Evolutionary conservation across 2,113 vertebrate genomes (phyloP).

Genomic region (Antigone vipio): DNA sequence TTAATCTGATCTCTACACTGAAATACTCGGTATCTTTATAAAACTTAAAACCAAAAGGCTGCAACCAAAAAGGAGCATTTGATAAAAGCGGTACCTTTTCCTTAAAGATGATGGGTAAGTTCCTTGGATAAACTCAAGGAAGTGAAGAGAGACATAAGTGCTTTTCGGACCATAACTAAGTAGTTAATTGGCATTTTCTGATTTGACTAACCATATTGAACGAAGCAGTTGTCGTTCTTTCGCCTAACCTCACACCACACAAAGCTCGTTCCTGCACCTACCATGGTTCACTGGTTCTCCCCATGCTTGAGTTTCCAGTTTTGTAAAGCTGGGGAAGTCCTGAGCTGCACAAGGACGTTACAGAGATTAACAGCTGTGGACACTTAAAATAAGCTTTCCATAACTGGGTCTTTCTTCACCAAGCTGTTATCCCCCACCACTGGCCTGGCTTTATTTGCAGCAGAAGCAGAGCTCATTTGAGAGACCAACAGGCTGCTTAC

Average conservation of each 20-base stretch:
- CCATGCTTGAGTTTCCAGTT: background rate
- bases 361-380: background rate
- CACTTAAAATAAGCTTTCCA: background rate
- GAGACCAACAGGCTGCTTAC: background rate
- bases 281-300: background rate
- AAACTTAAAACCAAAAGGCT: background rate
- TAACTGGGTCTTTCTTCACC: background rate
- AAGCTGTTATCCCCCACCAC: background rate
- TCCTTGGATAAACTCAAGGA: background rate
- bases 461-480: background rate
- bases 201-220: too few relatives aligned
- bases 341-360: background rate
- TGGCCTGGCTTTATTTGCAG: background rate
- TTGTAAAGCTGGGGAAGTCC: background rate
- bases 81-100: background rate
- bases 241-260: background rate
- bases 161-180: background rate
- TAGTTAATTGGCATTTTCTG: accelerated
- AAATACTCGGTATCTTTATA: background rate
- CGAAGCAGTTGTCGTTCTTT: accelerated
- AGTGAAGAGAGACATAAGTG: accelerated
- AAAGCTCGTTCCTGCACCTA: background rate
- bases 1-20: too few relatives aligned
- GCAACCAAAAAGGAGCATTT: background rate
- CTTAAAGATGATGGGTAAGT: background rate